Evolutionary conservation across 2,888 invertebrate species (phyloP), one percentile per base, ranked within the genome.

Genomic region (Eueremaeus valkanovi): DNA sequence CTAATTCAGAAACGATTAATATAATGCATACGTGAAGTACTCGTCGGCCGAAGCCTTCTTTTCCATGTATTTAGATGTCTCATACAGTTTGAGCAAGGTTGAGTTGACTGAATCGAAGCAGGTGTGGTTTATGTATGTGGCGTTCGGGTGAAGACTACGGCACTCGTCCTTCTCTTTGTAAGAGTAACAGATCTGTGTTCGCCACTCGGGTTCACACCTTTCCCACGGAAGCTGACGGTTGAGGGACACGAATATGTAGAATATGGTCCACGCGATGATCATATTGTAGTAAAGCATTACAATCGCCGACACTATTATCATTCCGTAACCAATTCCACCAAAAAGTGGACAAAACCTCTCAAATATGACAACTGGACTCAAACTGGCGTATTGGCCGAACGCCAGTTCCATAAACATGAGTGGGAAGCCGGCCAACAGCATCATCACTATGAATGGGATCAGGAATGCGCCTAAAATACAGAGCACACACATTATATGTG

Each of bases 221-320:
- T 88, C 88, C 90, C 90, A 90, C 0, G 90, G 90, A 78, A 90
- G 81, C 61, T 82, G 82, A 68, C 82, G 82, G 55, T 82, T 78
- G 78, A 80, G 80, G 13, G 81, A 81, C 77, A 86, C 88, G 79
- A 89, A 88, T 87, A 90, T 89, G 82, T 90, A 90, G 83, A 89
- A 90, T 77, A 90, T 88, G 51, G 90, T 90, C 90, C 90, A 90
- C 72, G 90, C 90, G 79, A 90, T 90, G 78, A 90, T 90, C 58
- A 90, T 86, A 82, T 90, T 90, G 82, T 90, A 90, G 82, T 90
- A 90, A 51, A 90, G 85, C 90, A 90, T 90, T 33, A 90, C 90
- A 78, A 90, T 87, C 77, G 88, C 86, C 78, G 90, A 90, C n/a
- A 90, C 89, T 78, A 90, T 87, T 77, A 90, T 89, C 90, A 90